A percentile compares a stretch with the other conserved stretches of the same genome.
phyloP scores from a whole-genome alignment of 1,140 invertebrate species.

The Listronotus bonariensis region DNA sequence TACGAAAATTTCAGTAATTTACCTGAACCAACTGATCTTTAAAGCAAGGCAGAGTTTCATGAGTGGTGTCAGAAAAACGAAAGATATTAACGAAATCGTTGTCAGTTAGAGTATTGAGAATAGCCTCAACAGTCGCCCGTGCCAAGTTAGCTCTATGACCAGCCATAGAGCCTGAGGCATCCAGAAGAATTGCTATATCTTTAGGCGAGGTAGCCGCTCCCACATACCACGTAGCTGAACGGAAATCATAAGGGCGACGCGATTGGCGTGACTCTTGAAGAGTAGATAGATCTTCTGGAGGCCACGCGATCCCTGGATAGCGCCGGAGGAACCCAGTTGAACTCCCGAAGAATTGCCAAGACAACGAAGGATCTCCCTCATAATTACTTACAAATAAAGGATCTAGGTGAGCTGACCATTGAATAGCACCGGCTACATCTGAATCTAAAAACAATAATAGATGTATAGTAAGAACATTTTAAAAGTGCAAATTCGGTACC shows the following conservation, averaged over 20 bases:
- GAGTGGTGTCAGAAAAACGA: conserved; percentile 75
- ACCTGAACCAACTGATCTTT: conserved; percentile 84
- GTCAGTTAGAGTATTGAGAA: conserved; percentile 93
- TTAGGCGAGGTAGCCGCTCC: conserved; percentile 95
- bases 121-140: conserved; percentile 79
- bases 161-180: conserved; percentile 86
- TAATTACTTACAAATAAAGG: conserved; percentile 90
- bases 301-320: conserved; percentile 86
- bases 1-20: conserved; percentile 9
- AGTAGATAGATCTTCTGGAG: conserved; percentile 64
- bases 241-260: conserved; percentile 84
- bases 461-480: too few species aligned
- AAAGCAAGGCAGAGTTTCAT: conserved; percentile 83
- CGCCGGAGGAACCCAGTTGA: conserved; percentile 88
- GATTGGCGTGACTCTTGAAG: conserved; percentile 57
- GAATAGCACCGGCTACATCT: conserved; percentile 82
- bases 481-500: too few species aligned
- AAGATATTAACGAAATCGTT: conserved; percentile 97
- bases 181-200: conserved; percentile 92
- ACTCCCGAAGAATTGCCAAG: conserved; percentile 97
- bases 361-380: conserved; percentile 85
- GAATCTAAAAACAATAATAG: conserved; percentile 56
- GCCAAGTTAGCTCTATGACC: conserved; percentile 84
- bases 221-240: conserved; percentile 90
- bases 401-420: conserved; percentile 91